Conservation (phyloP, 2,113 vertebrate species). For the Lathamus discolor region DNA sequence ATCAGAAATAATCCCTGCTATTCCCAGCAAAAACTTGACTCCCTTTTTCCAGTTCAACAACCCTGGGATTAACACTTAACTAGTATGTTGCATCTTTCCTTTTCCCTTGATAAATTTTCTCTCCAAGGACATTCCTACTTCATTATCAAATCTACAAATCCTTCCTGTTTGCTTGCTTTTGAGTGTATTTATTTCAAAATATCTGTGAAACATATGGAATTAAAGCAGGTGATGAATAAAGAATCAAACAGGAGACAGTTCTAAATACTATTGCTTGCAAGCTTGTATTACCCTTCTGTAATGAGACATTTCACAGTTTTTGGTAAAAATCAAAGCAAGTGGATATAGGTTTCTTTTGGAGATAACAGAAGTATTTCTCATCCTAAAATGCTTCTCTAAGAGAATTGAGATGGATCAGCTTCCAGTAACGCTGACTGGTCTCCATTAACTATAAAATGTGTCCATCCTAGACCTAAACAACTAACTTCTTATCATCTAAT, state of each 20-base stretch:
- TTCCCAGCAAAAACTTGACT: not conserved
- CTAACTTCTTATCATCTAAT: not conserved
- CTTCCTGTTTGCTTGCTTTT: not conserved
- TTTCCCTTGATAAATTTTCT: not conserved
- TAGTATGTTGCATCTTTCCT: not conserved
- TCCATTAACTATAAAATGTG: not conserved
- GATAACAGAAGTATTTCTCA: not conserved
- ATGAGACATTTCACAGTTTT: not conserved
- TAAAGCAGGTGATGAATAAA: not conserved
- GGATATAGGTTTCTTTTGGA: not conserved
- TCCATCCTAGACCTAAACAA: not conserved
- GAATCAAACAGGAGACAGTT: not conserved
- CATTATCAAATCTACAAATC: not conserved
- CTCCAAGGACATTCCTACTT: not conserved
- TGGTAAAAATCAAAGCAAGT: not conserved
- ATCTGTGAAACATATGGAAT: not conserved
- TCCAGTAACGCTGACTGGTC: not conserved
- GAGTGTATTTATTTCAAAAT: not conserved
- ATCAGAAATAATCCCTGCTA: not conserved
- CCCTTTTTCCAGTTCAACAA: not conserved
- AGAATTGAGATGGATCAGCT: not conserved
- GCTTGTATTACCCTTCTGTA: not conserved
- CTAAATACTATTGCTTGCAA: not conserved
- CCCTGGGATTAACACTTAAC: not conserved
- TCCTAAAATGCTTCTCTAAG: not conserved